phyloP scores from a whole-genome alignment of 2,888 invertebrate species.

The Chalcis sispes region DNA sequence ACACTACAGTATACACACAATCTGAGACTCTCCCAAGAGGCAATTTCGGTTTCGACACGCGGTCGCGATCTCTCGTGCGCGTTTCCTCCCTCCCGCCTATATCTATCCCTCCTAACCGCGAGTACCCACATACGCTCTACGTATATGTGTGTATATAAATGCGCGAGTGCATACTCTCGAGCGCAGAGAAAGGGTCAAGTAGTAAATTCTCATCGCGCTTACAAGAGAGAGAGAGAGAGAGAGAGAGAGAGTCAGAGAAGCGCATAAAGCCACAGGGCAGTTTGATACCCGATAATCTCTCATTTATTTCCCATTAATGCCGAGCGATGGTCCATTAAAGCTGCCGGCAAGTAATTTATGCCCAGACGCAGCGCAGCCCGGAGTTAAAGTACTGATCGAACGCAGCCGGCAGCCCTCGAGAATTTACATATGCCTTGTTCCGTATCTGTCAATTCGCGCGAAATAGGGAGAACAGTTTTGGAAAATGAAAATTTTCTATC shows the following conservation, averaged over 20 bases:
- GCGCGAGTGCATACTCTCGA: not conserved
- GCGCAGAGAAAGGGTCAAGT: constrained; percentile 39
- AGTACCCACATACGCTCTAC: not conserved
- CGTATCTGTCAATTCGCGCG: too few species aligned
- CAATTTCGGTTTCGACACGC: constrained; percentile 11
- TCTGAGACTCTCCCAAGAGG: constrained; percentile 2
- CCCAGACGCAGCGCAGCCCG: constrained; percentile 17
- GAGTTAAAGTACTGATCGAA: constrained; percentile 28
- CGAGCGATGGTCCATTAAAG: constrained; percentile 58
- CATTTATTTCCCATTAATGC: constrained; percentile 61
- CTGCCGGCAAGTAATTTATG: constrained; percentile 59
- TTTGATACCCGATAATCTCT: constrained; percentile 58
- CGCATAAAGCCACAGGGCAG: constrained; percentile 22
- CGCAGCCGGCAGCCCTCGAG: not conserved
- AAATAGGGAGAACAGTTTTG: too few species aligned
- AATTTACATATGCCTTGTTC: constrained; percentile 15
- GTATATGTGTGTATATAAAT: not conserved
- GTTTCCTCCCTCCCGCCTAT: constrained; percentile 19
- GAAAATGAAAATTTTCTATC: too few species aligned
- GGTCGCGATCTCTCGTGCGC: not conserved
- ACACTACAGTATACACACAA: too few species aligned
- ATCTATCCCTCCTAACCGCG: constrained; percentile 10
- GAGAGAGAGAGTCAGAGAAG: constrained; percentile 15
- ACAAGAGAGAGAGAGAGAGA: not conserved
- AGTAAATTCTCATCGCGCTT: constrained; percentile 48